Percentiles rank a stretch among this genome's conserved stretches.
Evolutionary conservation across 2,113 vertebrate genomes (phyloP).

Genomic region (Ammospiza caudacuta): DNA sequence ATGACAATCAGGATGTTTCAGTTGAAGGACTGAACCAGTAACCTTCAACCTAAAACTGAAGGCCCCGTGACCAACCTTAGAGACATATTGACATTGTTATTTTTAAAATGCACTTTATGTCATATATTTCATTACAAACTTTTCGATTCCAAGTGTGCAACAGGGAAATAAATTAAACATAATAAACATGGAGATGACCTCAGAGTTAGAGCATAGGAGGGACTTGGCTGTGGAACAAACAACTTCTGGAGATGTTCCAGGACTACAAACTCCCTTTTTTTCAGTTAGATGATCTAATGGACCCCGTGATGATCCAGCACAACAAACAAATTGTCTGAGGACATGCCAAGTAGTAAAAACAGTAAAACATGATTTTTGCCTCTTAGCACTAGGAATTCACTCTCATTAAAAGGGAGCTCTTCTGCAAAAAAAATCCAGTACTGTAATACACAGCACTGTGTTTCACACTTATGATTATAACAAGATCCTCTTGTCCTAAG

Average conservation of each 20-base stretch:
- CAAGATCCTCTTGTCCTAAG: background rate
- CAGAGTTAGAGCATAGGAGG: conserved; percentile 38
- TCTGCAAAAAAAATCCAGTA: conserved; percentile 24
- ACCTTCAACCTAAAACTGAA: conserved; percentile 10
- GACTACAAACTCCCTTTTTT: conserved; percentile 67
- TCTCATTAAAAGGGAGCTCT: conserved; percentile 31
- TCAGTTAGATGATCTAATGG: conserved; percentile 74
- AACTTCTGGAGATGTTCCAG: conserved; percentile 65
- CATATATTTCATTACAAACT: background rate
- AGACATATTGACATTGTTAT: background rate
- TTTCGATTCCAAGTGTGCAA: background rate
- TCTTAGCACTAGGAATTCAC: conserved; percentile 42
- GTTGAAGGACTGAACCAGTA: background rate
- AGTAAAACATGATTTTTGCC: conserved; percentile 51
- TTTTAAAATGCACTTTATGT: background rate
- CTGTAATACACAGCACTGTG: background rate
- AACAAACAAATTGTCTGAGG: conserved; percentile 70
- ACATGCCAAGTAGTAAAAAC: conserved; percentile 60
- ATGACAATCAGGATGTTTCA: background rate
- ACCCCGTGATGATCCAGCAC: conserved; percentile 69
- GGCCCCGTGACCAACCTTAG: background rate
- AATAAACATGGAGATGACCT: conserved; percentile 35
- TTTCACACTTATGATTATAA: background rate
- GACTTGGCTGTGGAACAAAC: conserved; percentile 53
- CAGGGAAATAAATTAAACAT: conserved; percentile 23